These are phyloP conservation scores for Thomomys bottae DNA, from an alignment of 2,113 vertebrate genomes.

Conservation along the genomic window DNA sequence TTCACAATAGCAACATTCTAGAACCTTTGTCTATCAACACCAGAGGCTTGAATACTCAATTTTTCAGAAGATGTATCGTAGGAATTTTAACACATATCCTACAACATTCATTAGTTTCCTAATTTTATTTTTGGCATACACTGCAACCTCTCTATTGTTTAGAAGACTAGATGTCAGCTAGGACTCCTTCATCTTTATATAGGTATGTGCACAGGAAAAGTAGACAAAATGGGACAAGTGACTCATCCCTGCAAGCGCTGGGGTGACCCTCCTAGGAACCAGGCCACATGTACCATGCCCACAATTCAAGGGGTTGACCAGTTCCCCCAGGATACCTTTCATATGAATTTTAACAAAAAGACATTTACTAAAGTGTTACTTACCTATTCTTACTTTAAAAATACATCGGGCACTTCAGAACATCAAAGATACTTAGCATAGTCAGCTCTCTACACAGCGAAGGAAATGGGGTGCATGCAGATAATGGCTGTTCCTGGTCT, in stretches of 20 bases:
- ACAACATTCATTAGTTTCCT: conserved; percentile 46
- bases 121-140: conserved; percentile 4
- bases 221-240: not conserved
- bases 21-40: not conserved
- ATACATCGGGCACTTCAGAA: conserved; percentile 62
- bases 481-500: conserved; percentile 23
- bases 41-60: not conserved
- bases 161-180: conserved; percentile 18
- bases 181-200: not conserved
- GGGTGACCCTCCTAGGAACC: not conserved
- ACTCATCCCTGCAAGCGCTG: not conserved
- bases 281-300: not conserved
- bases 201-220: conserved; percentile 7
- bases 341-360: conserved; percentile 29
- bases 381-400: conserved; percentile 51
- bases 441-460: not conserved
- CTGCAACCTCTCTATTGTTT: conserved; percentile 22
- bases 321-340: not conserved
- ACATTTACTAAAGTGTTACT: conserved; percentile 43
- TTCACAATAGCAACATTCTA: not conserved
- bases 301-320: not conserved
- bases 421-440: conserved; percentile 30
- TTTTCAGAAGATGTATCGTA: not conserved
- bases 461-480: conserved; percentile 15
- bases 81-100: not conserved